phyloP scores from a whole-genome alignment of 2,888 invertebrate genomes.

The Notodonta ziczac region DNA sequence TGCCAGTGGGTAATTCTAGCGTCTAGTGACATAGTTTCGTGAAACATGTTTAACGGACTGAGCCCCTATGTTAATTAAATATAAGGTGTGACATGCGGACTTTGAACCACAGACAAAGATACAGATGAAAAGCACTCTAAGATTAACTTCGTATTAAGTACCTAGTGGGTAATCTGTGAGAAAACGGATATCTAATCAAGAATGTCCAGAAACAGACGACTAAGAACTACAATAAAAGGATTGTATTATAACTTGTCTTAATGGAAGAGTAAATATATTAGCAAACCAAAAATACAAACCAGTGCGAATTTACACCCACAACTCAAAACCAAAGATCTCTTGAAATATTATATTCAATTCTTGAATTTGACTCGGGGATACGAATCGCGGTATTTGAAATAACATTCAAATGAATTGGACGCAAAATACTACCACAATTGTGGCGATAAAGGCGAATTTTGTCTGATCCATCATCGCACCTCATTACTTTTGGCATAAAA shows the following conservation, averaged over 20 bases:
- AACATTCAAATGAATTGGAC: constrained; percentile 49
- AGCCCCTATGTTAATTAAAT: not conserved
- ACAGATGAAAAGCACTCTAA: too few relatives aligned
- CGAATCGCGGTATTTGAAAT: constrained; percentile 41
- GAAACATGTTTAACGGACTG: not conserved
- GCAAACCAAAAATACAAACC: constrained; percentile 1
- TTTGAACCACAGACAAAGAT: too few relatives aligned
- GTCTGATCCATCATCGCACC: constrained; percentile 57
- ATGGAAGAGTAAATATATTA: not conserved
- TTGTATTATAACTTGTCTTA: too few relatives aligned
- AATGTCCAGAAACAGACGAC: too few relatives aligned
- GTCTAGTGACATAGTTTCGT: constrained; percentile 37
- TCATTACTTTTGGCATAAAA: constrained; percentile 65
- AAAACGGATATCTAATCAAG: too few relatives aligned
- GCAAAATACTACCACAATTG: constrained; percentile 51
- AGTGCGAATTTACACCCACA: too few relatives aligned
- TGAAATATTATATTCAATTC: constrained; percentile 39
- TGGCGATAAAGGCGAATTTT: constrained; percentile 50
- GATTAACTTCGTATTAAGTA: too few relatives aligned
- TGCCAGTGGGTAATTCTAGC: constrained; percentile 44
- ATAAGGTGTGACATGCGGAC: not conserved
- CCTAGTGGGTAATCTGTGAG: too few relatives aligned
- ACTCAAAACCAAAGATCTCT: constrained; percentile 15
- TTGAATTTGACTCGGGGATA: constrained; percentile 31
- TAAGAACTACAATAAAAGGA: too few relatives aligned